Base-by-base conservation (phyloP, 2,113 vertebrate species). In the Seriola quinqueradiata region DNA sequence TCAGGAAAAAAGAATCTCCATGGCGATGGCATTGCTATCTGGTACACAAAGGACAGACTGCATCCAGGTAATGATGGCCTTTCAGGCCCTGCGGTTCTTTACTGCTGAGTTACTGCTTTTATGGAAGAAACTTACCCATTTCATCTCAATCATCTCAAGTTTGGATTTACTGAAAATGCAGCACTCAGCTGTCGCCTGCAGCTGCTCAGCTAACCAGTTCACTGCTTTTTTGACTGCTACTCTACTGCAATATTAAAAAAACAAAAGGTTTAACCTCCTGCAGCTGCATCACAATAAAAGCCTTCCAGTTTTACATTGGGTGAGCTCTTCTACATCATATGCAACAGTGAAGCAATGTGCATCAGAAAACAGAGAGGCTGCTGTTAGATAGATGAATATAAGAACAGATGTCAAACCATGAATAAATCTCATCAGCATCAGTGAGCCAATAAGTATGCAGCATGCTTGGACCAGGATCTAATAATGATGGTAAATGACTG, bases 1-100 rank as follows among this genome's bases (percentile, higher is more conserved):
- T 88, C 95, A 0, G 98, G 98, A 32, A 99, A 99, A 91, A 99
- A 99, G 95, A 99, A 97, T 87, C 96, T 99, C 21, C 96, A 99
- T 0, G 98, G 98, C 17, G 98, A 99, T 0, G 97, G 98, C 61
- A 96, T 99, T n/a, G 98, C 97, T 4, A 79, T 99, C 68, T 99
- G 98, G 98, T 99, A 99, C 89, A 97, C 97, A 0, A 97, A 96
- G 82, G 98, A 99, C 36, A 94, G 96, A 23, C 95, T 99, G 50
- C 93, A 95, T 69, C 92, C 96, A 93, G 98, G 98, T 99, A 93
- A 71, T 0, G 36, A 38, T 4, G 34, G 4, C 13, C 5, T 6
- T 11, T 60, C 68, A 55, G 14, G 14, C 17, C 28, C 42, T 5
- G 1, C 23, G 1, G 10, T 17, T 54, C 21, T 70, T 28, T 12